These are phyloP conservation scores for Scortum barcoo DNA, from an alignment of 2,113 vertebrate species.

Conservation along the genomic window DNA sequence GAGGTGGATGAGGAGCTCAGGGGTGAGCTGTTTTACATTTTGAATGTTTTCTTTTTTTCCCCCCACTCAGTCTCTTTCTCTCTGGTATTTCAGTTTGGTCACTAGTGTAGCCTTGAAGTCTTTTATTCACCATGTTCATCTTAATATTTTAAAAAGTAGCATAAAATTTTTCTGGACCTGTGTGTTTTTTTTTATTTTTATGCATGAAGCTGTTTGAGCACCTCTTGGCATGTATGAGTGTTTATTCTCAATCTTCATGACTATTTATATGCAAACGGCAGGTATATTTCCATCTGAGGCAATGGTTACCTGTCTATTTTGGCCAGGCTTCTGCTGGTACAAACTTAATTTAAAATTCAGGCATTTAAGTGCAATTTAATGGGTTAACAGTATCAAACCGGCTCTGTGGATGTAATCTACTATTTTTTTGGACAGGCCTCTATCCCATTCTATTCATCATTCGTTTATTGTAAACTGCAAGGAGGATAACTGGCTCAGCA, in stretches of 20 bases:
- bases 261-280: conserved; percentile 50
- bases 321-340: background rate
- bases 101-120: conserved; percentile 62
- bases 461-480: conserved; percentile 18
- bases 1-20: conserved; percentile 55
- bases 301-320: conserved; percentile 27
- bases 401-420: conserved; percentile 20
- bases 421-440: conserved; percentile 20
- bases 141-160: conserved; percentile 61
- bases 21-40: conserved; percentile 78
- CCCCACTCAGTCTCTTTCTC: conserved; percentile 27
- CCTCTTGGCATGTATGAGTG: conserved; percentile 14
- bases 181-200: conserved; percentile 24
- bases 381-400: background rate
- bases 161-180: conserved; percentile 21
- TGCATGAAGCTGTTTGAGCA: conserved; percentile 17
- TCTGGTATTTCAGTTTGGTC: conserved; percentile 55
- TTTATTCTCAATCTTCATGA: conserved; percentile 41
- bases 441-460: background rate
- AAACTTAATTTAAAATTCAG: conserved; percentile 11
- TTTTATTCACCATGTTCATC: conserved; percentile 56
- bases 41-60: conserved; percentile 69
- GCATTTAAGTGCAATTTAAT: conserved; percentile 26
- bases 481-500: conserved; percentile 3
- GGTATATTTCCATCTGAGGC: conserved; percentile 6